Evolutionary conservation across 30 jellyfish, hydroid and myxozoan genomes (phyloP).

Genomic region (Turritopsis rubra): DNA sequence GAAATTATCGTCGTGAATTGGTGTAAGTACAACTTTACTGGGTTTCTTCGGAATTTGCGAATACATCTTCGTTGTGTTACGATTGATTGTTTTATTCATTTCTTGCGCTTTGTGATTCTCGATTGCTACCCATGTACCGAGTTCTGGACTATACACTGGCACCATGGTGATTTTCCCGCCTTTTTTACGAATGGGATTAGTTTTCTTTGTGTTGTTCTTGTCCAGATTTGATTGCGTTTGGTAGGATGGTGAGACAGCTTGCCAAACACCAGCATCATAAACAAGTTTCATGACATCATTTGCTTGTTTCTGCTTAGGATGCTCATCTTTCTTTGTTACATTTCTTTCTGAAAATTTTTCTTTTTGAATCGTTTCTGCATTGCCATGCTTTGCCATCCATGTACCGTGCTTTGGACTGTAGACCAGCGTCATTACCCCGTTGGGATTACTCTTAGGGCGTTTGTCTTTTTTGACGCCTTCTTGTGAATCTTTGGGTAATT

Average conservation of each 20-base stretch:
- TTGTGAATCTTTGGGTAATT: background rate
- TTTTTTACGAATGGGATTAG: background rate
- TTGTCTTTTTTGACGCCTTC: background rate
- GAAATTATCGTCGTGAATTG: background rate
- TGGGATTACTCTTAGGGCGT: background rate
- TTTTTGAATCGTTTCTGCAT: background rate
- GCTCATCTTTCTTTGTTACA: slow-evolving; percentile 7
- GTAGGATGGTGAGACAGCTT: background rate
- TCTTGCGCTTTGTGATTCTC: slow-evolving; percentile 2
- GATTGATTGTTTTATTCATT: background rate
- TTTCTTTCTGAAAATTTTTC: background rate
- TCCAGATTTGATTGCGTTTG: background rate
- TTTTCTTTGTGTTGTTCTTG: slow-evolving; percentile 22
- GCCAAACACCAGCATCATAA: slow-evolving; percentile 18
- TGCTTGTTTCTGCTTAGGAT: slow-evolving; percentile 13
- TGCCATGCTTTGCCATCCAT: slow-evolving; percentile 13
- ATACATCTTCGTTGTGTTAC: slow-evolving; percentile 6
- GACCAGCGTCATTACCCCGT: slow-evolving; percentile 4
- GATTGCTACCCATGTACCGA: slow-evolving; percentile 26
- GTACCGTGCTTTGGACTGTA: slow-evolving; percentile 2
- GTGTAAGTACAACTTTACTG: background rate
- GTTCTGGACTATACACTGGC: background rate
- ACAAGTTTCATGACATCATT: slow-evolving; percentile 1
- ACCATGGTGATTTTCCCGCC: slow-evolving; percentile 7
- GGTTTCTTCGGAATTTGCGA: background rate